phyloP scores from a whole-genome alignment of 2,113 vertebrate genomes.

The Mormoops blainvillei region DNA sequence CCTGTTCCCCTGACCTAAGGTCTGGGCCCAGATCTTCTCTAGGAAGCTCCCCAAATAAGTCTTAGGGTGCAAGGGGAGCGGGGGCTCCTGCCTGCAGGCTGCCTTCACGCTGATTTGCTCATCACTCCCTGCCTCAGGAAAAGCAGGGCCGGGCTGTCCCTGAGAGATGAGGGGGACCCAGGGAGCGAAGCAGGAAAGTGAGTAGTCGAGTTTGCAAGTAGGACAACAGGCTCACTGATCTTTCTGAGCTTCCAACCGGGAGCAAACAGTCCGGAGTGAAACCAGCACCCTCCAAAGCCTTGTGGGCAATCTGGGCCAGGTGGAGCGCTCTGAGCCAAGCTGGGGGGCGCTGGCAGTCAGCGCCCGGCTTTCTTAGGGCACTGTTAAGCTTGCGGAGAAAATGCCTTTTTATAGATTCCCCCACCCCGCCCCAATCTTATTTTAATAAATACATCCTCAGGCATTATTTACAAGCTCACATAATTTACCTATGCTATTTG shows the following conservation, averaged over 20 bases:
- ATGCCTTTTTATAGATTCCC: conserved; percentile 61
- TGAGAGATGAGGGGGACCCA: background rate
- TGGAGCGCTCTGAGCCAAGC: background rate
- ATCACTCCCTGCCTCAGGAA: background rate
- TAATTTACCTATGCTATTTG: conserved; percentile 91
- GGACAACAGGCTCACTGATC: background rate
- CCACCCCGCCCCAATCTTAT: conserved; percentile 68
- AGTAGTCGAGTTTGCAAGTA: background rate
- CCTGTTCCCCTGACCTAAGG: background rate
- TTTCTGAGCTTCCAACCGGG: background rate
- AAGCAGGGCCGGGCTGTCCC: background rate
- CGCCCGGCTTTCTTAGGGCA: conserved; percentile 9
- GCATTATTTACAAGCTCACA: conserved; percentile 85
- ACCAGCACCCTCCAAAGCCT: background rate
- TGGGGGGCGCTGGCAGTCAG: background rate
- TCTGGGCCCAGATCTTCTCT: background rate
- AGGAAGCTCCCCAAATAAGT: background rate
- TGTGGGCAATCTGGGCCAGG: background rate
- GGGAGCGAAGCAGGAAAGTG: background rate
- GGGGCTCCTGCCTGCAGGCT: background rate
- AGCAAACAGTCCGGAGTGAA: background rate
- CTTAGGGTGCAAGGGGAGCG: background rate
- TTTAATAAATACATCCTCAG: conserved; percentile 84
- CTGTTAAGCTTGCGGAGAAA: conserved; percentile 42
- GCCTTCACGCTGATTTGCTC: background rate